Evolutionary conservation across 2,888 invertebrate species (phyloP), one percentile per base, ranked within the genome.

Genomic region (Netelia inedita): DNA sequence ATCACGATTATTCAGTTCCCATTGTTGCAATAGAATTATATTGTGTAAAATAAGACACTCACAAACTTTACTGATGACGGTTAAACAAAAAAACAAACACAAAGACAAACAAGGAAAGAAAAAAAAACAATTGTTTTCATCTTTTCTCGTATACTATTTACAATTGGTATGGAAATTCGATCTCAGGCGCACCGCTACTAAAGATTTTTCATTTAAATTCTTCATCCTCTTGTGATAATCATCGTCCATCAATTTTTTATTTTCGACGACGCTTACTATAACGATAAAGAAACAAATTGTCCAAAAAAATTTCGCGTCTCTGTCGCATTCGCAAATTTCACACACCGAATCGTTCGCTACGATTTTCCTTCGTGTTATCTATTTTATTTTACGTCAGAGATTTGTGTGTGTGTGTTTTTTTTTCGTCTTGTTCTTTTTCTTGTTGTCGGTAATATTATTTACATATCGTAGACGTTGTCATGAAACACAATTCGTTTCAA

Each of bases 1-100:
- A 84, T 78, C 84, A 78, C 84, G 81, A 81, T 84, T 84, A 84
- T 74, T 81, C 68, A 74, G 63, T 81, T 84, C 81, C 69, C 78
- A 76, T 76, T 66, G 72, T 83, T 83, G 41, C 65, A 75, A 76
- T 75, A 76, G 68, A 61, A 65, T 61, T 55, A 28, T 81, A 78
- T 78, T 74, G 81, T 81, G 81, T 78, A 81, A 81, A 84, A 35
- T 35, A 35, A 81, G 73, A 79, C 78, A 74, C 74, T 81, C 74
- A 79, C 81, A 76, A 85, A 81, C 66, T 65, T 76, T 41, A 73
- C 41, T 46, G 50, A 68, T 81, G 53, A 81, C 28, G 23, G 59
- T 61, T 46, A 35, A 55, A 71, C 72, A 55, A 55, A 72, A 21
- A 41, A 66, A 43, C 6, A 57, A 72, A 75, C 63, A 35, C n/a